phyloP scores from a whole-genome alignment of 1,140 invertebrate species.

The Saccostrea glomerata region DNA sequence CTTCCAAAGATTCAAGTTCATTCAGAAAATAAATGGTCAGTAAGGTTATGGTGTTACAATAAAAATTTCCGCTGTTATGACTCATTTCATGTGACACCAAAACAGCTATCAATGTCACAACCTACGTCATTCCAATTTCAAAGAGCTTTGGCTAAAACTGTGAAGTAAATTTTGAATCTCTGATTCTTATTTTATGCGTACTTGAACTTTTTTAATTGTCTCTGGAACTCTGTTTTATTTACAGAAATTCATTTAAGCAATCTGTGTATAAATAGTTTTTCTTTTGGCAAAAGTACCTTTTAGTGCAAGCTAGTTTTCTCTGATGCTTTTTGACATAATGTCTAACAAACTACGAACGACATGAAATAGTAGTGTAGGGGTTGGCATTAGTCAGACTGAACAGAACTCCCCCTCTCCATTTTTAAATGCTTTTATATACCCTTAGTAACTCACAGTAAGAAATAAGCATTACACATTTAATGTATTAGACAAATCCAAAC shows the following conservation, averaged over 20 bases:
- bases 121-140: no score
- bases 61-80: conserved; percentile 9
- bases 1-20: neutral
- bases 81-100: neutral
- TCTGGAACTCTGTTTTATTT: no score
- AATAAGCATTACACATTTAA: neutral
- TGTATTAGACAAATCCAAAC: neutral
- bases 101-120: neutral
- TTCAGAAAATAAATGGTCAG: neutral
- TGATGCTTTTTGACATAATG: neutral
- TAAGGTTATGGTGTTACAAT: neutral
- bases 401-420: neutral
- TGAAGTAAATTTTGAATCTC: no score
- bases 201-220: no score
- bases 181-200: no score
- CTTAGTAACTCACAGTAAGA: neutral
- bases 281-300: no score
- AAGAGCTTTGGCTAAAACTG: neutral
- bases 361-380: no score
- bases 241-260: no score
- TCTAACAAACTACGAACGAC: neutral
- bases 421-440: neutral
- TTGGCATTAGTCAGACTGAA: no score
- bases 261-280: no score
- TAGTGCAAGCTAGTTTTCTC: no score